Conservation (phyloP, 2,888 invertebrate species). For the Cyclophora albipunctata region DNA sequence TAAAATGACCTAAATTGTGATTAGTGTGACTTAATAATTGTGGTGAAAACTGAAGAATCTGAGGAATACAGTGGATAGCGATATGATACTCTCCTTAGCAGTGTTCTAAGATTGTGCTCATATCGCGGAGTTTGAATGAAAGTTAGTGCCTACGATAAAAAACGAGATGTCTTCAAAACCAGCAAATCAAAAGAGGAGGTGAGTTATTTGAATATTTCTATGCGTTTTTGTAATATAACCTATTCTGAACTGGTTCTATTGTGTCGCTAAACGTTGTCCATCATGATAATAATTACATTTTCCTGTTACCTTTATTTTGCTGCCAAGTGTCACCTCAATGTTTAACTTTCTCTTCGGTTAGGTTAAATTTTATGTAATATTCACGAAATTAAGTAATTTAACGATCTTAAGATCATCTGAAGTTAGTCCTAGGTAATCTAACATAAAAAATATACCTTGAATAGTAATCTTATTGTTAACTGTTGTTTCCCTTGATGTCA, state of each 20-base stretch:
- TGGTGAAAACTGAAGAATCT: constrained; percentile 40
- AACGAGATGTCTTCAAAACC: constrained; percentile 67
- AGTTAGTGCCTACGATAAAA: constrained; percentile 48
- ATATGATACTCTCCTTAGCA: constrained; percentile 75
- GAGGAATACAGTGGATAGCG: constrained; percentile 52
- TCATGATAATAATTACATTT: constrained; percentile 11
- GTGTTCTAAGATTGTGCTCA: constrained; percentile 75
- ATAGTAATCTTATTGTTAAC: no score
- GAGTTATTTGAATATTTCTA: constrained; percentile 35
- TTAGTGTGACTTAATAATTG: constrained; percentile 47
- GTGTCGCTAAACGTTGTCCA: no score
- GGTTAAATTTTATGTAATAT: neutral
- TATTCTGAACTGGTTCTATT: neutral
- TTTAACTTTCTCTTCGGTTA: constrained; percentile 33
- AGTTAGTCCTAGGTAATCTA: no score
- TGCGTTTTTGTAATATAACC: constrained; percentile 10
- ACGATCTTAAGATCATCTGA: no score
- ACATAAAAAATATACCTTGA: no score
- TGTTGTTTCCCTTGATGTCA: constrained; percentile 2
- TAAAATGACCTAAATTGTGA: constrained; percentile 69
- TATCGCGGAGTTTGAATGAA: constrained; percentile 57
- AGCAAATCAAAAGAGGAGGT: constrained; percentile 83
- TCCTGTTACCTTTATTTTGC: constrained; percentile 15
- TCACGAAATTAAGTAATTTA: no score
- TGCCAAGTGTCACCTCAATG: constrained; percentile 22